These are phyloP conservation scores for Leistus spinibarbis DNA, from an alignment of 2,888 invertebrate species.

Conservation along the genomic window DNA sequence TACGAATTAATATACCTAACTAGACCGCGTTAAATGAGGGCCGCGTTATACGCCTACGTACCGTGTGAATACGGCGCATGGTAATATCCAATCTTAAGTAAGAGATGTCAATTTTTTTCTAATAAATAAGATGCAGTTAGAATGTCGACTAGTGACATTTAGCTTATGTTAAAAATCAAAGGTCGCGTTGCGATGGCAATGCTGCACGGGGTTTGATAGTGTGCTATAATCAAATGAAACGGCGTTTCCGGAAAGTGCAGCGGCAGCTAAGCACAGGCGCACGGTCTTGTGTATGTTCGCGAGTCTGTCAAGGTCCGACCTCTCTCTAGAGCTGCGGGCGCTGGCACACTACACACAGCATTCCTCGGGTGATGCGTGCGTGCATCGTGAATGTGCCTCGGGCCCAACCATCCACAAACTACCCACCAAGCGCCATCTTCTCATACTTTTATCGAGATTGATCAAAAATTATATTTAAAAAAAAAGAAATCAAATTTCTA, in stretches of 20 bases:
- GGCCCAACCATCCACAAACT: not conserved
- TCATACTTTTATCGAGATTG: not conserved
- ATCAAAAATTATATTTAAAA: not conserved
- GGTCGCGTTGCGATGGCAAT: slow-evolving; percentile 42
- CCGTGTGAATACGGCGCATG: not conserved
- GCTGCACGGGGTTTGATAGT: slow-evolving; percentile 30
- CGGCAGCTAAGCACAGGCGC: slow-evolving; percentile 13
- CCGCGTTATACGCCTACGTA: not conserved
- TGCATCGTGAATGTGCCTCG: slow-evolving; percentile 7
- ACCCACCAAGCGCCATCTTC: not conserved
- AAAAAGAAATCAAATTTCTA: not conserved
- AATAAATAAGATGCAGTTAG: slow-evolving; percentile 48
- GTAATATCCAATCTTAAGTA: not conserved
- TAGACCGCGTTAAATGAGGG: not conserved
- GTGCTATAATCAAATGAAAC: slow-evolving; percentile 37
- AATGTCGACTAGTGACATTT: slow-evolving; percentile 57
- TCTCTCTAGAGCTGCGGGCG: slow-evolving; percentile 36
- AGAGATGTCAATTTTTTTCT: slow-evolving; percentile 1
- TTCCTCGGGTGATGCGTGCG: slow-evolving; percentile 26
- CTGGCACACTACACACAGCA: slow-evolving; percentile 34
- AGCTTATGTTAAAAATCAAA: slow-evolving; percentile 43
- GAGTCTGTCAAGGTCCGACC: slow-evolving; percentile 39
- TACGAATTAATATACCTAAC: too few relatives aligned
- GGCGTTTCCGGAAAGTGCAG: slow-evolving; percentile 40
- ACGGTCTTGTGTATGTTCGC: slow-evolving; percentile 15